Base-by-base conservation (phyloP, 2,113 vertebrate genomes). In the Circaetus cinerascens region DNA sequence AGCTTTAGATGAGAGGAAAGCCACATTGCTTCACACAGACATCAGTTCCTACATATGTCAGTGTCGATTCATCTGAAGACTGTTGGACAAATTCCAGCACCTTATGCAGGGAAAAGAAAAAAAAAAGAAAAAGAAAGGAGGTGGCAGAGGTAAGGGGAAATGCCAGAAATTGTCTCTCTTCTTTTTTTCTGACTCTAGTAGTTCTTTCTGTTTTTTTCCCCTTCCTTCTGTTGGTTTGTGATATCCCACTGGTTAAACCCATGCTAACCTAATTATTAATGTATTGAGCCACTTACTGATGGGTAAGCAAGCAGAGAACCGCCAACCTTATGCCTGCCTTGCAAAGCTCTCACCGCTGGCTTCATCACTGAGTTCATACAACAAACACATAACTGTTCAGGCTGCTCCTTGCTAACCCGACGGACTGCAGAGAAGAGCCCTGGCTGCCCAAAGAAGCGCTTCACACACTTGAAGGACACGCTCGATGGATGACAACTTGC, bases 401-500 rank as follows among this genome's bases (percentile, higher is more conserved):
- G 26, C 7, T 27, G 10, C 4, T 45, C 50, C 40, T 73, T 55
- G 30, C 4, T 57, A 60, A 62, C 23, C 16, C 55, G 51, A 9
- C 4, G 7, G 48, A 56, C 41, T 19, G 7, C 11, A 18, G 15
- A 64, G 45, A 11, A 81, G 8, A 73, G 11, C 8, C 40, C 36
- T 74, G 36, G 5, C 5, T 57, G 10, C 10, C 10, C 34, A 32
- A n/a, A 6, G 34, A 81, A 73, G 9, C 29, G 13, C 5, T 34
- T 6, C 45, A 16, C n/a, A 5, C 12, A 1, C 11, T 15, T 13
- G 15, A 36, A 64, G 23, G 56, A 15, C 32, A 34, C 0, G 0
- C 1, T 8, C 0, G 0, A 15, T 4, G 13, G 11, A 18, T 78
- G 41, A 17, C 4, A 16, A 34, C 30, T 43, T 56, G 10, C 14